phyloP scores from a whole-genome alignment of 2,888 invertebrate species.

The Limenitis camilla region DNA sequence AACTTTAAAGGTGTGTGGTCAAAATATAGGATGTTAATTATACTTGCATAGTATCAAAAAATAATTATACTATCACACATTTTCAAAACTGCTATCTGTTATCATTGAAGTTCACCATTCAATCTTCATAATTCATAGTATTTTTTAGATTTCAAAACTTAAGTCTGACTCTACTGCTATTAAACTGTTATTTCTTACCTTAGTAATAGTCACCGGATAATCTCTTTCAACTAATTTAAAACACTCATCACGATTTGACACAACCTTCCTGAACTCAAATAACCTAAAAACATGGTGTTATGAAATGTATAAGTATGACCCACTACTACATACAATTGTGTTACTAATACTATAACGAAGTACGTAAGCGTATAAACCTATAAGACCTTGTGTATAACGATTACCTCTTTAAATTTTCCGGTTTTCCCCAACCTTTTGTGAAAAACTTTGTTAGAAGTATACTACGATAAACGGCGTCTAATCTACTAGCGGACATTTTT shows the following conservation, averaged over 20 bases:
- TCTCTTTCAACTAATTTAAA: constrained; percentile 85
- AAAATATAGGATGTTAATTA: too few species aligned
- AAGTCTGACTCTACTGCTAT: not conserved
- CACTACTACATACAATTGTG: too few species aligned
- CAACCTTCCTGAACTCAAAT: constrained; percentile 91
- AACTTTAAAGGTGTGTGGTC: too few species aligned
- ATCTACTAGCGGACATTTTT: constrained; percentile 75
- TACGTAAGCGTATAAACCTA: not conserved
- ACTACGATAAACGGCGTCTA: constrained; percentile 89
- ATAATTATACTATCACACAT: too few species aligned
- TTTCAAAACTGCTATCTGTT: too few species aligned
- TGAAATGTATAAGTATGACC: not conserved
- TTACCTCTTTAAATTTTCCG: constrained; percentile 90
- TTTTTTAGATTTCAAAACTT: not conserved
- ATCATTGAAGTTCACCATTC: too few species aligned
- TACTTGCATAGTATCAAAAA: too few species aligned
- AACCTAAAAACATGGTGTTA: constrained; percentile 76
- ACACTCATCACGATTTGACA: constrained; percentile 88
- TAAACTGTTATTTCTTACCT: constrained; percentile 68
- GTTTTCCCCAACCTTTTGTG: constrained; percentile 97
- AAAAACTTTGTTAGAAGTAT: constrained; percentile 93
- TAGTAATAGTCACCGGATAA: constrained; percentile 90
- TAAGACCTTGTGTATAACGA: constrained; percentile 23
- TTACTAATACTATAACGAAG: too few species aligned
- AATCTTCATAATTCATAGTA: too few species aligned